A percentile compares a stretch with the other conserved stretches of the same genome.
phyloP scores from a whole-genome alignment of 1,140 invertebrate species.

The Diachasmimorpha longicaudata region DNA sequence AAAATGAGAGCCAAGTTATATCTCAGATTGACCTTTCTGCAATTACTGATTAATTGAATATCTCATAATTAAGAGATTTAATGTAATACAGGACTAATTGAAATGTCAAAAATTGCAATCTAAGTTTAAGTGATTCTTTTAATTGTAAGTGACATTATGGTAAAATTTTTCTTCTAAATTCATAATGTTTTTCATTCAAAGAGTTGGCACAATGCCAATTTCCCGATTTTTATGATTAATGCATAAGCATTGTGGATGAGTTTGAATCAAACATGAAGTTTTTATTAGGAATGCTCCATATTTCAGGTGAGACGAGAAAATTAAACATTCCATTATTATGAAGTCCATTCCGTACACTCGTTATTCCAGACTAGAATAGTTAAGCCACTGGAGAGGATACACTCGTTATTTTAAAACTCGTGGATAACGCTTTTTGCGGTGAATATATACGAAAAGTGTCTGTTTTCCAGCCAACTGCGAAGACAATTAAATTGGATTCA shows the following conservation, averaged over 20 bases:
- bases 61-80: no score
- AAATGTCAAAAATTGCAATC: no score
- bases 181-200: background rate
- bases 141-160: background rate
- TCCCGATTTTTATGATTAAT: background rate
- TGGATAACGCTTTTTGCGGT: background rate
- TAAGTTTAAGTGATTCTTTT: no score
- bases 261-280: background rate
- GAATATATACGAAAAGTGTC: slow-evolving; percentile 1
- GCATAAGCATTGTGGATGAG: background rate
- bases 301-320: background rate
- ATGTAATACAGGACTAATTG: no score
- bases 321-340: background rate
- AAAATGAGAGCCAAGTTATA: no score
- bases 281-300: background rate
- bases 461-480: background rate
- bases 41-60: no score
- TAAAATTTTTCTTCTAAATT: background rate
- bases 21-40: no score
- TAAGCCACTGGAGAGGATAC: background rate
- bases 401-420: background rate
- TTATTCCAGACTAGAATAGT: background rate
- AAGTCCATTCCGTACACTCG: background rate
- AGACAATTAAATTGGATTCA: slow-evolving; percentile 23
- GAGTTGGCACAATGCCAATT: background rate